Base-by-base conservation (phyloP, 2,797 vertebrate species). In the Poeciliopsis presidionis region DNA sequence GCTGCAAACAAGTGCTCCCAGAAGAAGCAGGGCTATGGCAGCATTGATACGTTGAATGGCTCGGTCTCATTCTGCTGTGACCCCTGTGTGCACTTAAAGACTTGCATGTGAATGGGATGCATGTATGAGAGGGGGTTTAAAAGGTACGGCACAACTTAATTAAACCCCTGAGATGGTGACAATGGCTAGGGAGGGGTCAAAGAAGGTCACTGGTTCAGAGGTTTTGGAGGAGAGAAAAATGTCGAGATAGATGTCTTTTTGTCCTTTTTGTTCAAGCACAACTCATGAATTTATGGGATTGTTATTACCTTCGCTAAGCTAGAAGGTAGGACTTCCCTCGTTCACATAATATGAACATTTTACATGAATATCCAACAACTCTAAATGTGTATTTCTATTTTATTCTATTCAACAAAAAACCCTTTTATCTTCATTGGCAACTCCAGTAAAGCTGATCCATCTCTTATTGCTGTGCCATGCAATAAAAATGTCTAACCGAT, bases 1-100 rank as follows among this genome's bases (percentile, higher is more conserved):
- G 79, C 65, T 81, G 14, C 81, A 89, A 89, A 90, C 84, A 86
- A 87, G 85, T 75, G 55, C 63, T 88, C 79, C 83, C 76, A 74
- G 85, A 85, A 83, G 81, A 73, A 72, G 63, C 16, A 0, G 76
- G 81, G 76, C 72, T 73, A 85, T 69, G 43, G 80, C 49, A 81
- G 78, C 91, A 84, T 73, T 86, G 84, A 84, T 86, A 92, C 81
- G 76, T 83, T 88, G 79, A 92, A 90, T 91, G 80, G 81, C n/a
- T 79, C 75, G 51, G 79, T 70, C 74, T 81, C 80, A 55, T 74
- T 78, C 84, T 51, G 78, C 72, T 0, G 16, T 86, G 91, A 92
- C 90, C 88, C 78, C 80, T 49, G 41, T 72, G 83, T 85, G 91
- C 89, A 84, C 76, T 76, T 78, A 73, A 39, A 83, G 78, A 47